Evolutionary conservation across 2,888 invertebrate genomes (phyloP).

Genomic region (Parnassius mnemosyne): DNA sequence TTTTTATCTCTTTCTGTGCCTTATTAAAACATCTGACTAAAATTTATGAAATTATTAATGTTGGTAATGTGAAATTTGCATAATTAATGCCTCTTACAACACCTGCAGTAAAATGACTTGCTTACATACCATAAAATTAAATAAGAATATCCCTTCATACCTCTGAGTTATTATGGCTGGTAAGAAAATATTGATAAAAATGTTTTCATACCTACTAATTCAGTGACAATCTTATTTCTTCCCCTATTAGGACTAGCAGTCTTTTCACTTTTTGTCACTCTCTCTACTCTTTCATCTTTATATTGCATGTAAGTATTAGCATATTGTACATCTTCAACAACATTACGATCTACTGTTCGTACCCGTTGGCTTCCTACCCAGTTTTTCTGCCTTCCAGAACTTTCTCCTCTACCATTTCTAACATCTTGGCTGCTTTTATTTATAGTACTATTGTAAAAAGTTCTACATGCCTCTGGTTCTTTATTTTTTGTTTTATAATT

Average conservation of each 20-base stretch:
- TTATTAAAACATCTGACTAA: no score
- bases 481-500: conserved; percentile 58
- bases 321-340: conserved; percentile 67
- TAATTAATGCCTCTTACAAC: no score
- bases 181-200: no score
- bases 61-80: no score
- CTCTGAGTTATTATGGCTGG: no score
- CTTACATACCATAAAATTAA: no score
- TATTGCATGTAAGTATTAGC: conserved; percentile 58
- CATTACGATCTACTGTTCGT: conserved; percentile 50
- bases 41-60: no score
- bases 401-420: conserved; percentile 56
- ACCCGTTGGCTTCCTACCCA: conserved; percentile 63
- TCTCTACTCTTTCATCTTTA: conserved; percentile 46
- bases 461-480: conserved; percentile 57
- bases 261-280: conserved; percentile 40
- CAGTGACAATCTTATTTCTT: conserved; percentile 40
- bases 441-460: conserved; percentile 67
- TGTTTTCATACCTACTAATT: conserved; percentile 15
- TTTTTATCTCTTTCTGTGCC: no score
- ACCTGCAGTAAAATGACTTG: no score
- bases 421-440: conserved; percentile 61
- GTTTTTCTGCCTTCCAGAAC: conserved; percentile 49
- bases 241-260: conserved; percentile 51
- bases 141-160: no score